Evolutionary conservation across 2,797 vertebrate genomes (phyloP), one percentile per base, ranked within the genome.

Genomic region (Paramormyrops hopkinsi): DNA sequence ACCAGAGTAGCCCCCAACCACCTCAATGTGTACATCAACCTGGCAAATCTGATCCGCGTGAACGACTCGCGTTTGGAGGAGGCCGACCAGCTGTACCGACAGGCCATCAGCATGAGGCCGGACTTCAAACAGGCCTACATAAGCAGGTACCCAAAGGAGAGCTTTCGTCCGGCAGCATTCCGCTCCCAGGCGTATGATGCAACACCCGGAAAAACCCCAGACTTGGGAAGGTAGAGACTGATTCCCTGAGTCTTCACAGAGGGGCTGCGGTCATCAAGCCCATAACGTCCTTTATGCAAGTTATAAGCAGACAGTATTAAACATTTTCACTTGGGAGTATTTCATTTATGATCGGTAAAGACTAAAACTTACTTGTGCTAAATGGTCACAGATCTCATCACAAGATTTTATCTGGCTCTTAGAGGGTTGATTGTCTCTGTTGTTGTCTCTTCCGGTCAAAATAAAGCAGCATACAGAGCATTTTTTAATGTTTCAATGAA

Each of bases 111-210:
- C 94, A 99, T 99, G 99, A 97, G 99, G 56, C 98, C 99, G 0
- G 99, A 99, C 95, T 99, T 99, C 95, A 99, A 99, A 91, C 98
- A 99, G 88, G 98, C 98, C 88, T 99, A 99, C 93, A 99, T 99
- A 90, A 99, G 98, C 97, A 98, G 98, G 98, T 96, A 96, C 92
- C 92, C 89, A 76, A n/a, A 3, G 9, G 12, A 22, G 37, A 29
- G 82, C 82, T 12, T 85, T 85, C 22, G 46, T 25, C 11, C 0
- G 2, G 1, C 9, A 8, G 6, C 37, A 50, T 82, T 69, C 29
- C 1, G 11, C 29, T 69, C 65, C 11, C 29, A 33, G 62, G 62
- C 1, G 0, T 25, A 65, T 1, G 25, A 2, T 69, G 11, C 11
- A 6, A 37, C 9, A 33, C 25, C 25, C 1, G 0, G 25, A 14